Evolutionary conservation across 2,113 vertebrate genomes (phyloP).

Genomic region (Cynocephalus volans): DNA sequence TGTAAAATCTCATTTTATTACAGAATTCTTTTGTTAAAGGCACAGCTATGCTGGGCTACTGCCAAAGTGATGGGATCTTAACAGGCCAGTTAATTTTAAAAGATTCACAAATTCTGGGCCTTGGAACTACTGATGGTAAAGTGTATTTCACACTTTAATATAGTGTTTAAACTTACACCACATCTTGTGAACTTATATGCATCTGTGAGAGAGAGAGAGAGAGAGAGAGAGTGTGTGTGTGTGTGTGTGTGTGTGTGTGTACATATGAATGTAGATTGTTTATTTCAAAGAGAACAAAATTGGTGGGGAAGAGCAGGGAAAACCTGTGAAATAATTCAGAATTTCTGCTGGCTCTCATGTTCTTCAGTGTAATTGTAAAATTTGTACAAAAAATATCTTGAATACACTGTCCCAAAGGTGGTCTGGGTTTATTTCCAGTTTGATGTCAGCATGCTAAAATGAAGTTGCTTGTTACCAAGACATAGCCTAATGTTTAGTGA

Average conservation of each 20-base stretch:
- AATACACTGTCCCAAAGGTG: background rate
- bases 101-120: slow-evolving; percentile 74
- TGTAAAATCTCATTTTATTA: slow-evolving; percentile 89
- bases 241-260: background rate
- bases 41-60: slow-evolving; percentile 83
- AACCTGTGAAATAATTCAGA: background rate
- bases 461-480: background rate
- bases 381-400: background rate
- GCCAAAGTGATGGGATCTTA: slow-evolving; percentile 85
- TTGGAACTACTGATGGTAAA: slow-evolving; percentile 81
- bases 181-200: slow-evolving; percentile 36
- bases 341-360: background rate
- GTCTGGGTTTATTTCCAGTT: background rate
- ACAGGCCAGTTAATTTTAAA: slow-evolving; percentile 75
- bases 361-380: background rate
- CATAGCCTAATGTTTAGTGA: background rate
- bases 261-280: background rate
- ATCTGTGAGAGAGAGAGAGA: background rate
- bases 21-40: slow-evolving; percentile 88
- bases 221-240: background rate
- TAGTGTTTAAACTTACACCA: slow-evolving; percentile 78
- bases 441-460: background rate
- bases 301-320: background rate
- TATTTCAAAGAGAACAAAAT: background rate
- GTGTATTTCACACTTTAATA: slow-evolving; percentile 81